These are phyloP conservation scores for Siniperca chuatsi DNA, from an alignment of 2,113 vertebrate genomes.

Conservation along the genomic window DNA sequence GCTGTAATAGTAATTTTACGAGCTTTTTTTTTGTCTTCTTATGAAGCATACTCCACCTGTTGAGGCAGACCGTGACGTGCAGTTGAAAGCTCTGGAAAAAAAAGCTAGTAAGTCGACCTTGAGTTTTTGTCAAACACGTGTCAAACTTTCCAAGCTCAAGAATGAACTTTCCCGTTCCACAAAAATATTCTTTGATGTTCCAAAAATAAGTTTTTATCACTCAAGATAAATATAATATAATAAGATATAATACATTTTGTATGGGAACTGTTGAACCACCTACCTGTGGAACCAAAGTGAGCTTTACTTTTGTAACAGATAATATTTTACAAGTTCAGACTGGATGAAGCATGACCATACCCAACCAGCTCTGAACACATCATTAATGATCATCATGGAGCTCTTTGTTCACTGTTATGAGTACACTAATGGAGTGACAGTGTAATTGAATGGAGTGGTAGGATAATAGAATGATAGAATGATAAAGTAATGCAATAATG, in stretches of 20 bases:
- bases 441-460: slow-evolving; percentile 81
- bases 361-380: slow-evolving; percentile 61
- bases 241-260: slow-evolving; percentile 21
- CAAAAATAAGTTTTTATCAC: neutral
- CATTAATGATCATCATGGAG: slow-evolving; percentile 79
- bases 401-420: slow-evolving; percentile 79
- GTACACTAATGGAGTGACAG: slow-evolving; percentile 80
- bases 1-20: neutral
- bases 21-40: neutral
- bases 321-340: slow-evolving; percentile 31
- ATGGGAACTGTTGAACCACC: neutral
- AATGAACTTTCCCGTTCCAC: neutral
- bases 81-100: neutral
- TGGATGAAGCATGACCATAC: slow-evolving; percentile 58
- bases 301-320: slow-evolving; percentile 14
- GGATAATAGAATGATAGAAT: slow-evolving; percentile 81
- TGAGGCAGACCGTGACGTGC: neutral
- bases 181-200: neutral
- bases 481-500: slow-evolving; percentile 80
- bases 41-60: neutral
- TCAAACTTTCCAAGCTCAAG: neutral
- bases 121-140: neutral
- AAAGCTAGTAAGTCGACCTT: neutral
- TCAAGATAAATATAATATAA: slow-evolving; percentile 20
- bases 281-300: slow-evolving; percentile 35